Conservation (phyloP, 1,140 invertebrate genomes). For the Delia radicum region DNA sequence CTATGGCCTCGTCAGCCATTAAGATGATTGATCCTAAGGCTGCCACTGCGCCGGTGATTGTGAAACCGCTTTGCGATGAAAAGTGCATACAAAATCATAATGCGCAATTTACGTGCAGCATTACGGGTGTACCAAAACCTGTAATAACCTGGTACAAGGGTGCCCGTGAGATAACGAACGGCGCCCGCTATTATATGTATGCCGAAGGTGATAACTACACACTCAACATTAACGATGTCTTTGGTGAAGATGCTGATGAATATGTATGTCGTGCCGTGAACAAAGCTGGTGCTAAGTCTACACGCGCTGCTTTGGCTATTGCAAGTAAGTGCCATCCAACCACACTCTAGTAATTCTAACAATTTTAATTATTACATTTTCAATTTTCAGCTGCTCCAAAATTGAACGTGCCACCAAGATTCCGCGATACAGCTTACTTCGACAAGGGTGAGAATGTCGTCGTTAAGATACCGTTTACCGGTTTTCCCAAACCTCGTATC, state of each 20-base stretch:
- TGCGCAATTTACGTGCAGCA: slow-evolving; percentile 86
- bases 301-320: slow-evolving; percentile 89
- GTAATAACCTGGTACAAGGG: slow-evolving; percentile 88
- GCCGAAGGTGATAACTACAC: slow-evolving; percentile 86
- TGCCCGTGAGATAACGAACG: slow-evolving; percentile 87
- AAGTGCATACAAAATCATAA: slow-evolving; percentile 90
- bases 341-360: no score
- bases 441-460: slow-evolving; percentile 97
- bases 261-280: slow-evolving; percentile 94
- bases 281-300: slow-evolving; percentile 89
- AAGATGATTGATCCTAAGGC: slow-evolving; percentile 88
- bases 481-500: slow-evolving; percentile 91
- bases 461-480: slow-evolving; percentile 98
- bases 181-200: slow-evolving; percentile 89
- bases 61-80: slow-evolving; percentile 79
- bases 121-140: slow-evolving; percentile 82
- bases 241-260: slow-evolving; percentile 97
- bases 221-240: slow-evolving; percentile 88
- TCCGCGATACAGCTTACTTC: slow-evolving; percentile 94
- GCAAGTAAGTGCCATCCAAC: slow-evolving; percentile 84
- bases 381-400: slow-evolving; percentile 89
- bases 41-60: slow-evolving; percentile 79
- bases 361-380: no score
- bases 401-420: slow-evolving; percentile 94
- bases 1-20: slow-evolving; percentile 76